Conservation (phyloP, 2,888 invertebrate genomes). For the Sacculina carcini region DNA sequence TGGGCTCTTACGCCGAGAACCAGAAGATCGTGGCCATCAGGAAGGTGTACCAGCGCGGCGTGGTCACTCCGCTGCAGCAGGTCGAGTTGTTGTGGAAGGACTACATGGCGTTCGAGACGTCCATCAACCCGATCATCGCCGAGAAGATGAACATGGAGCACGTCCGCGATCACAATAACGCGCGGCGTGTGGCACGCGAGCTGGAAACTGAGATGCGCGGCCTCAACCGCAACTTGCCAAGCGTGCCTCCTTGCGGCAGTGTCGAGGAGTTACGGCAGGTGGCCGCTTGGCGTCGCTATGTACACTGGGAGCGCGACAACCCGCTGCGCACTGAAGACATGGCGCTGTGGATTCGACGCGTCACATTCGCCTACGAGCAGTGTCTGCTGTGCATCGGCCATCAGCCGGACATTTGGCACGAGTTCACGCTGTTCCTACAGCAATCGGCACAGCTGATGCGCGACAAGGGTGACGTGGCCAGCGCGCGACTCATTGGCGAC, state of each 20-base stretch:
- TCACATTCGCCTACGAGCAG: conserved; percentile 97
- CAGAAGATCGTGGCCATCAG: conserved; percentile 95
- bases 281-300: conserved; percentile 96
- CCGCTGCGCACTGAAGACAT: conserved; percentile 90
- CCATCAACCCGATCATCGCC: conserved; percentile 62
- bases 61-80: conserved; percentile 85
- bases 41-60: conserved; percentile 84
- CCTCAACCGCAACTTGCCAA: conserved; percentile 77
- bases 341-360: conserved; percentile 65
- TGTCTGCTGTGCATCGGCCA: conserved; percentile 84
- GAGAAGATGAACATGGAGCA: conserved; percentile 95
- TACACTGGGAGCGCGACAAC: conserved; percentile 88
- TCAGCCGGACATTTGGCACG: conserved; percentile 97
- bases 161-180: conserved; percentile 92
- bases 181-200: conserved; percentile 81
- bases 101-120: conserved; percentile 85
- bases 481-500: conserved; percentile 72
- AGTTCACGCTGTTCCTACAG: conserved; percentile 89
- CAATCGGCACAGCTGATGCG: conserved; percentile 73
- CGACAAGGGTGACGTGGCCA: conserved; percentile 86
- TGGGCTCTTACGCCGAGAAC: conserved; percentile 96
- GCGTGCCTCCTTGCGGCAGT: conserved; percentile 75
- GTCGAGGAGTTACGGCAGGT: conserved; percentile 80
- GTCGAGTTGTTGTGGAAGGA: conserved; percentile 94
- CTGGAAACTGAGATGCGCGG: conserved; percentile 83